phyloP scores from a whole-genome alignment of 2,113 vertebrate species.

The Dicerorhinus sumatrensis region DNA sequence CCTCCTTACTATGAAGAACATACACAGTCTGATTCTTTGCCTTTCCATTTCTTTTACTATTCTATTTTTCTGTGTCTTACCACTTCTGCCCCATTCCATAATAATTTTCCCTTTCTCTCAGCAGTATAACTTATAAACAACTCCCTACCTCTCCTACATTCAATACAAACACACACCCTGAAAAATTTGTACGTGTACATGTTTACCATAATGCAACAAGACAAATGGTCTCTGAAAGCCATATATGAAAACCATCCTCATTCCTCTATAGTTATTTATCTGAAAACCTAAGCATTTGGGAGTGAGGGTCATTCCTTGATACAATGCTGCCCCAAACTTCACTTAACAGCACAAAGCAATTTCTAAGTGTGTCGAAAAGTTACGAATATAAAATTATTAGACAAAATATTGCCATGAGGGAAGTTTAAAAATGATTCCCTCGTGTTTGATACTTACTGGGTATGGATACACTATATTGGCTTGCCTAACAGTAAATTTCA shows the following conservation, averaged over 20 bases:
- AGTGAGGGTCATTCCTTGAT: background rate
- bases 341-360: constrained; percentile 10
- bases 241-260: background rate
- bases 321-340: background rate
- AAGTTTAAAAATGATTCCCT: constrained; percentile 39
- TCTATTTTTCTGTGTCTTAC: constrained; percentile 8
- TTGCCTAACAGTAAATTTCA: constrained; percentile 2
- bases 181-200: background rate
- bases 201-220: background rate
- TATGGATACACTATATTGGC: background rate
- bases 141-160: background rate
- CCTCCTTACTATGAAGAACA: constrained; percentile 41
- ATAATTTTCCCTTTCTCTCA: background rate
- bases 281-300: background rate
- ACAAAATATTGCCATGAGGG: constrained; percentile 4
- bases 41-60: background rate
- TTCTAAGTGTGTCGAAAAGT: constrained; percentile 39
- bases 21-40: background rate
- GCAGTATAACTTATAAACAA: background rate
- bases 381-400: background rate
- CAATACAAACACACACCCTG: background rate
- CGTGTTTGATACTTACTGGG: constrained; percentile 21
- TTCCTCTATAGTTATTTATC: background rate
- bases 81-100: background rate
- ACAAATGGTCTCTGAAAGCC: background rate